Base-by-base conservation (phyloP, 2,797 vertebrate species). In the Triplophysa yarkandensis region DNA sequence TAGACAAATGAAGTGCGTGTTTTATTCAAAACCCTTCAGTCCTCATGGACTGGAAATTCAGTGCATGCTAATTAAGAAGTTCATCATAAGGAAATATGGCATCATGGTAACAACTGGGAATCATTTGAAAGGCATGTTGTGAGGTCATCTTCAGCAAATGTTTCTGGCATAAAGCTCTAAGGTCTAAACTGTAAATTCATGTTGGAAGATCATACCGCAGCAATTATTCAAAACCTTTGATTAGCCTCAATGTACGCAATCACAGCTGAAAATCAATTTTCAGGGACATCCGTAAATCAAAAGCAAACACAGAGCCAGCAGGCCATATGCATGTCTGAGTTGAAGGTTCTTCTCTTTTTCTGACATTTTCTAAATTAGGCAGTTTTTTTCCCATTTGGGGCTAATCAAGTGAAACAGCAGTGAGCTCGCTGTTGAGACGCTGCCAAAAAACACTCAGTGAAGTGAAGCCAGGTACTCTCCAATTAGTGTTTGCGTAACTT, bases 401-500 rank as follows among this genome's bases (percentile, higher is more conserved):
- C 84, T 88, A 92, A 91, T 91, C 88, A 93, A 85, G 88, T 87
- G 85, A 88, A 90, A 88, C 88, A 90, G 85, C 86, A 89, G 82
- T 87, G 86, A 88, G 86, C 86, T 85, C 14, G 82, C 86, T 84
- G 87, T 84, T 88, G 46, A 87, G 82, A 84, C 80, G 57, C 84
- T 88, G 88, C 88, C 90, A 90, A 89, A 90, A 82, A 81, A 82
- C 87, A 75, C 80, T 86, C 80, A 89, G 88, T 90, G 88, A 92
- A 90, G 89, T 87, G 74, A 83, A 87, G 90, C 89, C 90, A 91
- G 91, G 89, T 93, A 92, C 83, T 85, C 87, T 91, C 89, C 90
- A 92, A 92, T 93, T 93, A 93, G 90, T 54, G 86, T 89, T 84
- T 81, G 80, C 85, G 85, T 84, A 92, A 92, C 89, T 90, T 90